Evolutionary conservation across 2,888 invertebrate species (phyloP), one percentile per base, ranked within the genome.

Genomic region (Tenthredo scrophulariae): DNA sequence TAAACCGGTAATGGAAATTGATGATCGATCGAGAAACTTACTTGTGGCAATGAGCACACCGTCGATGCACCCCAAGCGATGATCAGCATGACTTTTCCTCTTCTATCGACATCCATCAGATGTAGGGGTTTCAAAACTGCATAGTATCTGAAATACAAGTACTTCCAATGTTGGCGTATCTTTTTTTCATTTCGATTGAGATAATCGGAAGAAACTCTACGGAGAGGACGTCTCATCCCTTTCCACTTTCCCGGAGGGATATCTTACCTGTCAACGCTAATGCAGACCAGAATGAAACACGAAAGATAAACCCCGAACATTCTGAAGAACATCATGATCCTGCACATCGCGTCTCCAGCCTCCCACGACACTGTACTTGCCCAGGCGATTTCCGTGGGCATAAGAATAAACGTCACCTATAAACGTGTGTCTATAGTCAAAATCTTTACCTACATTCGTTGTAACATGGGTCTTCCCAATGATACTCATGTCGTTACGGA

Each of bases 361-460:
- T 95, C 95, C 98, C 98, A 98, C 89, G 96, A 95, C 84, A 98
- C 98, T 1, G 98, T 98, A 86, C 95, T 95, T 0, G 97, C 96
- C 98, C 98, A 98, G 88, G 95, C 97, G 85, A 98, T 98, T 95
- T 98, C 98, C 91, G 97, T 93, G 37, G 98, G 98, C 97, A 98
- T 98, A 96, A 97, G 96, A 84, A 98, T 94, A 92, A 98, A 97
- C 83, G 98, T 97, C 80, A 97, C 97, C 97, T 97, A 94, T 46
- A 93, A 92, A 87, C 80, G 86, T 85, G 87, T 77, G 86, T 85
- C 85, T 40, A 10, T 40, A 10, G 4, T 26, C 0, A 75, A 37
- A 26, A 50, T 18, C 15, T 10, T 22, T 10, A 15, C 13, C 22
- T 74, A 33, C 22, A 5, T 15, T 46, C 46, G 46, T 46, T 46